Conservation (phyloP, 2,888 invertebrate genomes). For the Allophyes oxyacanthae region DNA sequence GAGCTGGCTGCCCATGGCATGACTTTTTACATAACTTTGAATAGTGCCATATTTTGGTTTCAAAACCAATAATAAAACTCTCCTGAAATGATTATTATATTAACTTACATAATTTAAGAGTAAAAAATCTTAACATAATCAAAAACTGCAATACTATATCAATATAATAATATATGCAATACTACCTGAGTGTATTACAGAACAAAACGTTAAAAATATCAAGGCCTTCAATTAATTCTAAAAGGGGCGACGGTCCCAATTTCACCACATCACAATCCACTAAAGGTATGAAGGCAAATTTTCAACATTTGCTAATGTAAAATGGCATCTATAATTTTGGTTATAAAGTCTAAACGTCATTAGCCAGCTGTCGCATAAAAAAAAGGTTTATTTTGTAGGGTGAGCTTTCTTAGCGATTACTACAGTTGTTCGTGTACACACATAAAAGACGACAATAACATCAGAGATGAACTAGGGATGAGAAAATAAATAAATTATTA, state of each 20-base stretch:
- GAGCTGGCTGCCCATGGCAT: too few species aligned
- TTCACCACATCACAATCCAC: conserved; percentile 59
- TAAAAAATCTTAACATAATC: too few species aligned
- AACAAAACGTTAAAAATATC: neutral
- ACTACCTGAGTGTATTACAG: too few species aligned
- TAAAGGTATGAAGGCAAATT: conserved; percentile 57
- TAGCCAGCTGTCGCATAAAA: conserved; percentile 68
- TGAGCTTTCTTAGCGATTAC: conserved; percentile 83
- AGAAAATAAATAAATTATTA: too few species aligned
- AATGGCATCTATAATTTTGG: conserved; percentile 61
- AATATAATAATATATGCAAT: too few species aligned
- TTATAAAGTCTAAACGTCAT: conserved; percentile 60
- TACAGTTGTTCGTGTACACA: conserved; percentile 77
- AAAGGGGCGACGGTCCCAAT: conserved; percentile 64
- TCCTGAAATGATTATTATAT: too few species aligned
- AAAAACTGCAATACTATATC: too few species aligned
- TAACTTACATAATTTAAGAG: too few species aligned
- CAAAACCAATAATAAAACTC: too few species aligned
- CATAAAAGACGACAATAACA: conserved; percentile 76
- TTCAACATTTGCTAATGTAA: conserved; percentile 59
- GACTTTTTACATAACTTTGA: too few species aligned
- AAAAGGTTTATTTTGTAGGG: conserved; percentile 80
- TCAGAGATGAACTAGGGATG: conserved; percentile 68
- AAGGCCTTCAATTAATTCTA: neutral
- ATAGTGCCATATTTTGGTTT: too few species aligned